phyloP scores from a whole-genome alignment of 2,888 invertebrate species.

The Aelia acuminata region DNA sequence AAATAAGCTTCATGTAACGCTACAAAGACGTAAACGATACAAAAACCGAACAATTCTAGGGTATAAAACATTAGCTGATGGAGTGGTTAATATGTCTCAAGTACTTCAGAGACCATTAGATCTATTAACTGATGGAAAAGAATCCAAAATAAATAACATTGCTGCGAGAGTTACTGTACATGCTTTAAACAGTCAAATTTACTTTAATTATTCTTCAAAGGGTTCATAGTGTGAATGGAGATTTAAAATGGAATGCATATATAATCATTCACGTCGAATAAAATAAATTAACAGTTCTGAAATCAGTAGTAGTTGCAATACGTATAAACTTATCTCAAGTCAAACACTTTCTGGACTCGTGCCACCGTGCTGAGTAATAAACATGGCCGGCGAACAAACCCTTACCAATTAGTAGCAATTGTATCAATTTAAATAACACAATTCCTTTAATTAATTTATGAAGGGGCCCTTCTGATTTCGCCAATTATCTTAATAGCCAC shows the following conservation, averaged over 20 bases:
- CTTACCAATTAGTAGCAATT: conserved; percentile 43
- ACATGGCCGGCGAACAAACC: not conserved
- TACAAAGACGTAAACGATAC: conserved; percentile 97
- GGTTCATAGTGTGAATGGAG: too few species aligned
- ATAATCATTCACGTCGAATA: not conserved
- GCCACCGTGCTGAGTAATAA: conserved; percentile 12
- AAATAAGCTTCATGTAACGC: conserved; percentile 93
- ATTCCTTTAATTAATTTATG: conserved; percentile 57
- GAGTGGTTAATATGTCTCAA: conserved; percentile 95
- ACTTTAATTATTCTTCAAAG: too few species aligned
- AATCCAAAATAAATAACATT: conserved; percentile 74
- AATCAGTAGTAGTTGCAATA: not conserved
- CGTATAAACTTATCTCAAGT: too few species aligned
- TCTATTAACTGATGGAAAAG: conserved; percentile 79
- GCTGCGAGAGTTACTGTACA: conserved; percentile 89
- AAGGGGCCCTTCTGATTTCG: conserved; percentile 37
- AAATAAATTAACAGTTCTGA: not conserved
- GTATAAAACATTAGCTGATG: conserved; percentile 97
- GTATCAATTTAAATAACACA: conserved; percentile 53
- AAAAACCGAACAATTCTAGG: conserved; percentile 98
- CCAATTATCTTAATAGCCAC: conserved; percentile 54
- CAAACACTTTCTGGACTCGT: conserved; percentile 18
- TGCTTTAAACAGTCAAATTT: conserved; percentile 90
- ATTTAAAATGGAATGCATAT: too few species aligned
- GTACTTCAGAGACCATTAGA: conserved; percentile 93